Conservation (phyloP, 2,113 vertebrate species). For the Pollachius pollachius region DNA sequence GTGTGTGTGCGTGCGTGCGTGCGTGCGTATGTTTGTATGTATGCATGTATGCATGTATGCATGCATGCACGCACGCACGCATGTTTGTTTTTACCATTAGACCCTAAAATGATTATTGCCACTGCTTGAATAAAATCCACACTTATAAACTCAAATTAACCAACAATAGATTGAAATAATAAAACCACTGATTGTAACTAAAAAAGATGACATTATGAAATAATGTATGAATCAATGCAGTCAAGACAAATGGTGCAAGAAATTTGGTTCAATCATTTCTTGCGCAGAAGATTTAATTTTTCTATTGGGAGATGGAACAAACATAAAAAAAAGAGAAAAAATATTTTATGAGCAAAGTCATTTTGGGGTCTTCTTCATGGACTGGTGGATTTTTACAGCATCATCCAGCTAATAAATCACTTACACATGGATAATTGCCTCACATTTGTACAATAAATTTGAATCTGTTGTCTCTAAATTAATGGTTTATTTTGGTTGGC, state of each 20-base stretch:
- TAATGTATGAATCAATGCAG: too few relatives aligned
- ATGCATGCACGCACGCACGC: too few relatives aligned
- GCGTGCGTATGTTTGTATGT: too few relatives aligned
- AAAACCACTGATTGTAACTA: too few relatives aligned
- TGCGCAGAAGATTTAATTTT: conserved; percentile 31
- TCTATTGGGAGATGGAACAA: conserved; percentile 38
- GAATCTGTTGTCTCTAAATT: conserved; percentile 46
- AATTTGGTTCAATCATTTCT: conserved; percentile 46
- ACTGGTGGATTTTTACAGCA: conserved; percentile 33
- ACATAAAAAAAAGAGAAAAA: conserved; percentile 10
- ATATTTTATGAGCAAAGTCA: conserved; percentile 42
- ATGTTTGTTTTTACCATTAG: too few relatives aligned
- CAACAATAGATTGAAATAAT: too few relatives aligned
- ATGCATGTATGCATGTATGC: too few relatives aligned
- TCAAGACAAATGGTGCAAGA: conserved; percentile 44
- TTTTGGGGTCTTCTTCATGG: conserved; percentile 43
- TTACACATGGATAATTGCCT: conserved; percentile 57
- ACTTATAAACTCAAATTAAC: too few relatives aligned
- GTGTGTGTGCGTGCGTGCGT: too few relatives aligned
- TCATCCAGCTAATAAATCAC: conserved; percentile 58
- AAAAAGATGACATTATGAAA: too few relatives aligned
- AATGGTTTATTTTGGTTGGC: conserved; percentile 32
- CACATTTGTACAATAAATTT: conserved; percentile 54
- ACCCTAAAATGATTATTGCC: too few relatives aligned
- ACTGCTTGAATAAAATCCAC: too few relatives aligned